Conservation (phyloP, 2,113 vertebrate species). For the Cochlearius cochlearius region DNA sequence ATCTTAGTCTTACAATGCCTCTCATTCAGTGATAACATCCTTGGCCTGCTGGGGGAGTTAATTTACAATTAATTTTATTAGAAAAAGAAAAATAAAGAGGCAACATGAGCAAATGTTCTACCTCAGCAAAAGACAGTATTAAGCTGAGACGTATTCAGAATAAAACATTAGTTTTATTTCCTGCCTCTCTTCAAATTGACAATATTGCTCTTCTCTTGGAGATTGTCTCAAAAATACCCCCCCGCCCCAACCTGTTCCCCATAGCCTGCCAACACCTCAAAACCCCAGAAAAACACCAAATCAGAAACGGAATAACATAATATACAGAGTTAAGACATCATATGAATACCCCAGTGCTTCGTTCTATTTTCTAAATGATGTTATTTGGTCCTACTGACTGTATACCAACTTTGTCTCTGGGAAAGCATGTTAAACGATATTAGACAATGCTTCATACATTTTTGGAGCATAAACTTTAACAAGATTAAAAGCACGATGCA, state of each 20-base stretch:
- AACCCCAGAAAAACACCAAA: not conserved
- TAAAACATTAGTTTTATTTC: not conserved
- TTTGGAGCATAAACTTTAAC: not conserved
- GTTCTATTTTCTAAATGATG: not conserved
- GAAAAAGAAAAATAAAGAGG: not conserved
- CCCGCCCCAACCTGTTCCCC: rapidly evolving
- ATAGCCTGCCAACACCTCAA: not conserved
- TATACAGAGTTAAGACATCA: not conserved
- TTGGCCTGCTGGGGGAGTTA: not conserved
- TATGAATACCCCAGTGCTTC: not conserved
- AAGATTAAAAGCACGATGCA: not conserved
- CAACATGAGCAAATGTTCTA: not conserved
- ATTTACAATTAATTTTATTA: not conserved
- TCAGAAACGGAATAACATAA: not conserved
- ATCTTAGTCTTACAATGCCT: not conserved
- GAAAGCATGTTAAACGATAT: not conserved
- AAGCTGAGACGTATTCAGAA: not conserved
- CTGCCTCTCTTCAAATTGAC: not conserved
- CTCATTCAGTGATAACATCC: not conserved
- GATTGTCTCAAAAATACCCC: not conserved
- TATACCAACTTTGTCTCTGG: not conserved
- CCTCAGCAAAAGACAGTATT: not conserved
- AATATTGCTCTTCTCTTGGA: not conserved
- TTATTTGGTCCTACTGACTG: not conserved
- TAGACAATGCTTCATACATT: not conserved